Conservation (phyloP, 2,888 invertebrate species). For the Tenthredo amoena region DNA sequence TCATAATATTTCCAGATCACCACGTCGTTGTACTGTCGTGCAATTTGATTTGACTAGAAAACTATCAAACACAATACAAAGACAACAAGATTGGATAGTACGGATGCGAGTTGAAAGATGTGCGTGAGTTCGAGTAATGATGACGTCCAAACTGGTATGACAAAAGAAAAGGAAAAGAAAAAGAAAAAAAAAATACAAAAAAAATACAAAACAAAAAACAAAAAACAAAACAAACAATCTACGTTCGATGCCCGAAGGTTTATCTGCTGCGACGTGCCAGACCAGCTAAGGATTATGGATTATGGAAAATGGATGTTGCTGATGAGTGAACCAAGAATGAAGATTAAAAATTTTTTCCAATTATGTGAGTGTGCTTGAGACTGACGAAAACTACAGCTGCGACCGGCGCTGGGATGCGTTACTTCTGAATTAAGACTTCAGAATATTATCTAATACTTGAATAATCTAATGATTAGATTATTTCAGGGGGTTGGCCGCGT, state of each 20-base stretch:
- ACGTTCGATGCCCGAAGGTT: constrained; percentile 60
- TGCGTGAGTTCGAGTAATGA: constrained; percentile 73
- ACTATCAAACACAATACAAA: constrained; percentile 77
- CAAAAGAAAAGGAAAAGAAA: constrained; percentile 45
- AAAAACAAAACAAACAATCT: constrained; percentile 51
- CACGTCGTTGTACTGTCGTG: constrained; percentile 76
- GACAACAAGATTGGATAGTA: constrained; percentile 77
- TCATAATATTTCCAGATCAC: constrained; percentile 75
- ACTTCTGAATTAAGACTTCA: background rate
- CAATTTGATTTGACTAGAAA: constrained; percentile 77
- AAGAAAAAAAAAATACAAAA: constrained; percentile 53
- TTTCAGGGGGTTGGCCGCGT: background rate
- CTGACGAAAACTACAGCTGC: constrained; percentile 46
- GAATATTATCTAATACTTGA: background rate
- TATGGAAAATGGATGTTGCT: constrained; percentile 70
- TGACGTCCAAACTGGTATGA: constrained; percentile 39
- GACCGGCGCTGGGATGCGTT: constrained; percentile 51
- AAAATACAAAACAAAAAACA: constrained; percentile 48
- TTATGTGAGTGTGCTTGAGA: constrained; percentile 48
- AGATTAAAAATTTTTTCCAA: constrained; percentile 52
- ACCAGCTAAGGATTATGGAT: constrained; percentile 68
- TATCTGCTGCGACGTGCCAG: constrained; percentile 55
- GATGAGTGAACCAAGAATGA: constrained; percentile 56
- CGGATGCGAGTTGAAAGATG: constrained; percentile 77
- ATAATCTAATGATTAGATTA: background rate